Base-by-base conservation (phyloP, 2,113 vertebrate genomes). In the Haliaeetus leucogaster region DNA sequence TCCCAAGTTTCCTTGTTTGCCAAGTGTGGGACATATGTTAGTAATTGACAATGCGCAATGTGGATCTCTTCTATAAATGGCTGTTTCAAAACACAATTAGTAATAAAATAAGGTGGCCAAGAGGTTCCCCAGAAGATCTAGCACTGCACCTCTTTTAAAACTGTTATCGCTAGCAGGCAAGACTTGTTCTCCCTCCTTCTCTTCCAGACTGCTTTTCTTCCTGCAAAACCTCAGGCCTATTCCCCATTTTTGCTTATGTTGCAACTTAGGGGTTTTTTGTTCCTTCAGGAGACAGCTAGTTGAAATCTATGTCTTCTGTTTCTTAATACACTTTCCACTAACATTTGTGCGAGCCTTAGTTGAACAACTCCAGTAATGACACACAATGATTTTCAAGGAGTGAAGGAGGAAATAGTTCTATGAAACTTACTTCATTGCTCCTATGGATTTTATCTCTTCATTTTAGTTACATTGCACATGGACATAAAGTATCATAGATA, bases 1-100 rank as follows among this genome's bases (percentile, higher is more conserved):
- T 97, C 94, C 52, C 1, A 0, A 86, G 47, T 70, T 62, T 29
- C 53, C 72, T 94, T 72, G 42, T 95, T 95, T 91, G 93, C 84
- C 90, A 91, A 96, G 63, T 13, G 42, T 67, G 42, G 90, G 82
- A 88, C 98, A 98, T 95, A 66, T 98, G 98, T 97, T 98, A 97
- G 92, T 67, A 97, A 98, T 98, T 62, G 86, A 76, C 94, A 88
- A 58, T 11, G 43, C 13, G 55, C 92, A 97, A 38, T 88, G 85
- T 91, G 89, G 52, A 91, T 36, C 43, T 96, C 71, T 95, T 90
- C 91, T 96, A 96, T 82, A 94, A 96, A 93, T 87, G 96, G 94
- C 92, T 94, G 78, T 95, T 98, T 96, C 96, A 95, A 96, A 97
- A 97, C 96, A 97, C 22, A 62, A 72, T 90, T 93, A 93, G 67